These are phyloP conservation scores for Trachops cirrhosus DNA, from an alignment of 2,797 vertebrate species.

Conservation along the genomic window DNA sequence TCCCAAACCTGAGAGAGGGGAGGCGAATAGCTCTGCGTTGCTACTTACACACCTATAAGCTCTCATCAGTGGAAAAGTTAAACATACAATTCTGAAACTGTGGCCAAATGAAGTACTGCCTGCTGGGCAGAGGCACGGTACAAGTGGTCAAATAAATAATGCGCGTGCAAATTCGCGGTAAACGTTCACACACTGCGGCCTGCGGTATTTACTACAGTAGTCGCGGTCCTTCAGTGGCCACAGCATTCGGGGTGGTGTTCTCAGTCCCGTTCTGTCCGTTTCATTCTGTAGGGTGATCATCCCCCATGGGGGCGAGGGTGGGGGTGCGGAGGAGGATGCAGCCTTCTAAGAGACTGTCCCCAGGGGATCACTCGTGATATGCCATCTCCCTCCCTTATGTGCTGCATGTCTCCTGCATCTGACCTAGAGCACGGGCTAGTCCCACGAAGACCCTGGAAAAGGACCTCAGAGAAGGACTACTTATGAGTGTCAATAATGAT, in stretches of 20 bases:
- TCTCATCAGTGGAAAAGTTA: not conserved
- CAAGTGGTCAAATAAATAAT: not conserved
- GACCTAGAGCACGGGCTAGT: not conserved
- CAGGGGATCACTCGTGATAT: no score
- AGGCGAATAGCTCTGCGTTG: not conserved
- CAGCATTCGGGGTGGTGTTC: not conserved
- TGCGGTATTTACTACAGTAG: not conserved
- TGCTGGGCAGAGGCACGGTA: not conserved
- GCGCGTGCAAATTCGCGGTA: rapidly evolving
- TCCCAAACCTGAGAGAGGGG: not conserved
- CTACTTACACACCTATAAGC: not conserved
- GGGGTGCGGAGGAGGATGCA: no score
- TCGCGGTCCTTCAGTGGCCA: not conserved
- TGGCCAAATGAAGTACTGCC: not conserved
- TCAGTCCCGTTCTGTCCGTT: not conserved
- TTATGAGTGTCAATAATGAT: not conserved
- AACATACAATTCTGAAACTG: not conserved
- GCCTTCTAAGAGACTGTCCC: not conserved
- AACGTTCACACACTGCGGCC: not conserved
- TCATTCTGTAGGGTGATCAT: not conserved
- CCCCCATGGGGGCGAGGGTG: not conserved
- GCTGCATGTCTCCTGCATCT: not conserved
- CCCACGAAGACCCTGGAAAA: not conserved
- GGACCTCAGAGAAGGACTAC: not conserved
- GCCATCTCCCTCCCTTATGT: not conserved